Base-by-base conservation (phyloP, 2,888 invertebrate species). In the Melanostoma mellinum region DNA sequence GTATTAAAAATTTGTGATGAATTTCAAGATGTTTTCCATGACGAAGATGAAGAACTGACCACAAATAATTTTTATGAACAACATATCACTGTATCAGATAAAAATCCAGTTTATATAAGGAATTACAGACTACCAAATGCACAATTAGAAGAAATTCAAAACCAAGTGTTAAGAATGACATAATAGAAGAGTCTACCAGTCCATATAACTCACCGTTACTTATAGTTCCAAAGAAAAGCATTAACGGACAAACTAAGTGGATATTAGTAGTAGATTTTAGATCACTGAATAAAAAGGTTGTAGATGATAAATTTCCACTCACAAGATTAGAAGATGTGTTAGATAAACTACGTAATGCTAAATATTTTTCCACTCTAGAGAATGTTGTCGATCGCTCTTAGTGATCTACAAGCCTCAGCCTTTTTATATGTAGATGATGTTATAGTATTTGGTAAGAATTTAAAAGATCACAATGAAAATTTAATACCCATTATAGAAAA, bases 381-480 rank as follows among this genome's bases (percentile, higher is more conserved):
- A 53, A 86, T 86, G 78, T 10, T 85, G 32, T 72, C 79, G 10
- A 75, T 82, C 60, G 85, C 76, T 33, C 44, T 74, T 10, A 33
- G 53, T 6, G 84, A 69, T 8, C 10, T 75, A 55, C 38, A 48
- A 30, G 20, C 20, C 9, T 33, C 6, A 38, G 71, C 76, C 9
- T 86, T 86, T 56, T 53, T 85, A 6, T 87, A 85, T 68, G 65
- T 86, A 3, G 86, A 86, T 56, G 86, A 86, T 48, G 76, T 87
- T 2, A 80, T 87, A 50, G 67, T 87, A 3, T 86, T 85, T 50
- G 82, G 79, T 30, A 67, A 52, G 10, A 69, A 60, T 30, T 20
- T 65, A 20, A n/a, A 65, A 55, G 65, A 85, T 46, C 85, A 86
- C 56, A 79, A 82, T 32, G 35, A 56, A 3, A 76, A 85, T 20